A percentile compares a stretch with the other conserved stretches of the same genome.
Conservation (phyloP, 2,113 vertebrate species). For the Sorex fumeus region DNA sequence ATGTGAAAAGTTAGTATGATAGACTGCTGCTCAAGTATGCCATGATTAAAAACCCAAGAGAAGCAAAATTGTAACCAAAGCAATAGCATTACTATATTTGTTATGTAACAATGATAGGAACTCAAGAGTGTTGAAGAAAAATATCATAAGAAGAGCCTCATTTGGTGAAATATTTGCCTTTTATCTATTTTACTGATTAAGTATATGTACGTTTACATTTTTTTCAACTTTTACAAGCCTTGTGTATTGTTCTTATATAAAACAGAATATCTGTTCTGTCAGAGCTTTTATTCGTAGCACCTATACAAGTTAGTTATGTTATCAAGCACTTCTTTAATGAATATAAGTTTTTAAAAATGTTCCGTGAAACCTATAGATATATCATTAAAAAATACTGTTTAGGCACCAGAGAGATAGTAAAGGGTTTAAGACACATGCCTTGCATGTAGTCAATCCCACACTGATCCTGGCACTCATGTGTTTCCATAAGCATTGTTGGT, state of each 20-base stretch:
- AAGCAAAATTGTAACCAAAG: not conserved
- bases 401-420: no score
- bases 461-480: no score
- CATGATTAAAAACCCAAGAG: not conserved
- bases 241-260: no score
- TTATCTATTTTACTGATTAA: not conserved
- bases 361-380: no score
- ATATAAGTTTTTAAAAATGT: conserved; percentile 39
- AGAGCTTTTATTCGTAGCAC: conserved; percentile 2
- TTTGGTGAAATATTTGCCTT: conserved; percentile 27
- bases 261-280: no score
- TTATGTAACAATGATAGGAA: not conserved
- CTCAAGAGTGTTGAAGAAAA: not conserved
- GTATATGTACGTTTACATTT: no score
- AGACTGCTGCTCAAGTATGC: not conserved
- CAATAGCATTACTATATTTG: not conserved
- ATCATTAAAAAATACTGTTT: no score
- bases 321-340: not conserved
- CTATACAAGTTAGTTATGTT: conserved; percentile 29
- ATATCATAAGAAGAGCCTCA: not conserved
- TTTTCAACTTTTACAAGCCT: no score
- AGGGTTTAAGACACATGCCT: no score
- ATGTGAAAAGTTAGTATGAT: not conserved
- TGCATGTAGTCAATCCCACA: no score
- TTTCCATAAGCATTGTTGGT: no score